Percentiles rank a stretch among this genome's conserved stretches.
Evolutionary conservation across 2,888 invertebrate species (phyloP).

Genomic region (Sceliomorpha sp.): DNA sequence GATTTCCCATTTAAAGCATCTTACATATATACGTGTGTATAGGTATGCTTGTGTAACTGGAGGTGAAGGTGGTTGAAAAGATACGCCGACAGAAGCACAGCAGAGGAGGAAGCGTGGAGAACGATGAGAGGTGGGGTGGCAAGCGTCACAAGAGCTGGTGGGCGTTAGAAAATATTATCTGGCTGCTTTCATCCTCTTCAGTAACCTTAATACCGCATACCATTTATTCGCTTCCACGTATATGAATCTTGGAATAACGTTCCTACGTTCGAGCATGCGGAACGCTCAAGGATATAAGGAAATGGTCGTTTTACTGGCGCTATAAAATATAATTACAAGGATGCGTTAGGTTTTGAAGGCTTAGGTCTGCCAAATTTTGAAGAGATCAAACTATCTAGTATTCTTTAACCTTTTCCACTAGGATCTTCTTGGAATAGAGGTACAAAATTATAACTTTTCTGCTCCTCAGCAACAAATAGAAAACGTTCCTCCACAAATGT

Average conservation of each 20-base stretch:
- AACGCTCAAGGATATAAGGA: too few relatives aligned
- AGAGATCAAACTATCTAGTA: too few relatives aligned
- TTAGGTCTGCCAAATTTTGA: too few relatives aligned
- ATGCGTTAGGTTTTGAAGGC: too few relatives aligned
- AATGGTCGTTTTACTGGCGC: constrained; percentile 40
- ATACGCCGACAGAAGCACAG: constrained; percentile 1
- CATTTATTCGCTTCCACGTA: constrained; percentile 31
- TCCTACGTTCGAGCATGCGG: constrained; percentile 26
- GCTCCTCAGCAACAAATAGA: too few relatives aligned
- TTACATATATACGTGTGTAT: constrained; percentile 62
- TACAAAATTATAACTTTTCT: too few relatives aligned
- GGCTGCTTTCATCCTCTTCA: constrained; percentile 51
- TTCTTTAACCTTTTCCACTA: too few relatives aligned
- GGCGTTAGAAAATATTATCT: constrained; percentile 72
- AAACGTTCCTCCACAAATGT: too few relatives aligned
- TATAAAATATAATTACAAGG: constrained; percentile 22
- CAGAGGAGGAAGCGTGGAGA: constrained; percentile 39
- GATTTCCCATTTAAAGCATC: constrained; percentile 80
- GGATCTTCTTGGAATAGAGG: too few relatives aligned
- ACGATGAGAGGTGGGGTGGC: constrained; percentile 9
- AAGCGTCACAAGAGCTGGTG: constrained; percentile 13
- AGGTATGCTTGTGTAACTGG: constrained; percentile 42
- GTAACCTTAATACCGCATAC: constrained; percentile 29
- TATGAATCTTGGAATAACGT: constrained; percentile 41
- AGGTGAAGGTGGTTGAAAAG: constrained; percentile 53